phyloP scores from a whole-genome alignment of 2,797 vertebrate species.

The Neosilurus hyrtlii region DNA sequence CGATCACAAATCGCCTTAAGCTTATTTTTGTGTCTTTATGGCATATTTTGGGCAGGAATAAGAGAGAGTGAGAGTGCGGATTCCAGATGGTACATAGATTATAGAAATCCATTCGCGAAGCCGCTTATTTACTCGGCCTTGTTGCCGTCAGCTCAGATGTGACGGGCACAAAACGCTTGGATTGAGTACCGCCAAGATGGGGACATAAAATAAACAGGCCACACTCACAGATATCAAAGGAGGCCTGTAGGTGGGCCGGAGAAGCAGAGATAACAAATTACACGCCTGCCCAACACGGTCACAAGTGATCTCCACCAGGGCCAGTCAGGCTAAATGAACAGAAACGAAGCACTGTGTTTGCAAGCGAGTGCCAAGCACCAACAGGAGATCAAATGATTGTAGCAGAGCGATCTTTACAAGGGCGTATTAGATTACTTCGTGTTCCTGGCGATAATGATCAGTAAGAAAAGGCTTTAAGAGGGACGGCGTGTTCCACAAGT shows the following conservation, averaged over 20 bases:
- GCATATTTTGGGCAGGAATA: not conserved
- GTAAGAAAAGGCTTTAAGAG: slow-evolving; percentile 34
- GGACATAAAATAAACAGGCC: slow-evolving; percentile 36
- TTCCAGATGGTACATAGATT: slow-evolving; percentile 15
- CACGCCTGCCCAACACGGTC: slow-evolving; percentile 68
- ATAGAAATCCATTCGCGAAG: not conserved
- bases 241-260: slow-evolving; percentile 59
- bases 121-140: slow-evolving; percentile 39
- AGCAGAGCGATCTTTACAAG: slow-evolving; percentile 26
- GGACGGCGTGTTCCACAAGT: slow-evolving; percentile 26
- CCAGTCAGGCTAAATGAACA: slow-evolving; percentile 65
- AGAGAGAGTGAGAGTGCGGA: not conserved
- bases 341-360: slow-evolving; percentile 65
- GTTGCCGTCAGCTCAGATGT: slow-evolving; percentile 43
- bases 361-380: slow-evolving; percentile 8
- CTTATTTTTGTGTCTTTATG: not conserved
- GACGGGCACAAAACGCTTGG: slow-evolving; percentile 34
- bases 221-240: slow-evolving; percentile 57
- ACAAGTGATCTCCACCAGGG: slow-evolving; percentile 70
- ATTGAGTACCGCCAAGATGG: slow-evolving; percentile 38
- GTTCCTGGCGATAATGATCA: slow-evolving; percentile 40
- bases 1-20: not conserved
- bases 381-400: slow-evolving; percentile 27
- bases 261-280: slow-evolving; percentile 65
- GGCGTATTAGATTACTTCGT: slow-evolving; percentile 43